These are phyloP conservation scores for Sisor rabdophorus DNA, from an alignment of 2,113 vertebrate genomes.

Conservation along the genomic window DNA sequence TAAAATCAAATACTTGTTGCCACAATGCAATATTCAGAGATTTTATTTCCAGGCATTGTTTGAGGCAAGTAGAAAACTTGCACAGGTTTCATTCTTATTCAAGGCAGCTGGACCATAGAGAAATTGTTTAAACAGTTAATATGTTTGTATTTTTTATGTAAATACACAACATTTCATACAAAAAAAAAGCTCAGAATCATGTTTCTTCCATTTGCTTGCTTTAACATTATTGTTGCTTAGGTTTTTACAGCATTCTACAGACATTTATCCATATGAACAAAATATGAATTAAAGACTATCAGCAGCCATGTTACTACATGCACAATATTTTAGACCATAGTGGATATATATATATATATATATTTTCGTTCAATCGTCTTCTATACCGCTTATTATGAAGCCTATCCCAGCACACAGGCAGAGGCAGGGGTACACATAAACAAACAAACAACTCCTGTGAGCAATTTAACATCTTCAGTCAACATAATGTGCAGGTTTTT, in stretches of 20 bases:
- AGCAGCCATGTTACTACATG: no score
- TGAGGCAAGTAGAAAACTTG: background rate
- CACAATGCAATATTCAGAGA: background rate
- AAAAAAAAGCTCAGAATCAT: conserved; percentile 5
- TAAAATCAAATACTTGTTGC: background rate
- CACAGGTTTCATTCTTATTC: background rate
- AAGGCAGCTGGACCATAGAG: conserved; percentile 50
- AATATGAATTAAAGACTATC: no score
- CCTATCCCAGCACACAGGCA: no score
- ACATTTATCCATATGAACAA: no score
- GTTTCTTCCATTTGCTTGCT: background rate
- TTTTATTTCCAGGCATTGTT: background rate
- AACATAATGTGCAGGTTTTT: no score
- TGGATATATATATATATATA: background rate
- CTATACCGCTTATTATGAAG: no score
- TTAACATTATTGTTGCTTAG: background rate
- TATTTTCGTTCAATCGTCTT: no score
- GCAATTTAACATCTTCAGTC: no score
- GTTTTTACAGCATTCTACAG: background rate
- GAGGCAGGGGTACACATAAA: no score
- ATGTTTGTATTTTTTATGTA: conserved; percentile 62
- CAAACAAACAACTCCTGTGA: no score
- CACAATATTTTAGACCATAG: no score
- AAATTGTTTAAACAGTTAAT: conserved; percentile 63
- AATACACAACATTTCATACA: conserved; percentile 55